A percentile compares a stretch with the other conserved stretches of the same genome.
Conservation (phyloP, 2,888 invertebrate genomes). For the Rhogogaster chlorosoma region DNA sequence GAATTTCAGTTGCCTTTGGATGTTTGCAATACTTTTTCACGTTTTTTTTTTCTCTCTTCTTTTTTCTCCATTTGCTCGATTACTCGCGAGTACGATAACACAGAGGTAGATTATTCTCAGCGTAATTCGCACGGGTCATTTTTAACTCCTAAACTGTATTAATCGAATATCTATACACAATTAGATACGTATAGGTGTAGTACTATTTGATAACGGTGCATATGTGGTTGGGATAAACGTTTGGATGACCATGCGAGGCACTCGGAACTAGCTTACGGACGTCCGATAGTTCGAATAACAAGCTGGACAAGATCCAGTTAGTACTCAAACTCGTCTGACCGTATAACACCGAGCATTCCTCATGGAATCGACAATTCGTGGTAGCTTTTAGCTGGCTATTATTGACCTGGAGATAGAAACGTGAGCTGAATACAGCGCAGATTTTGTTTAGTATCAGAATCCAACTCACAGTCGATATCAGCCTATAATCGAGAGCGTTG, state of each 20-base stretch:
- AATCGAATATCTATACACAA: not conserved
- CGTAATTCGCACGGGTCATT: not conserved
- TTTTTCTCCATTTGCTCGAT: not conserved
- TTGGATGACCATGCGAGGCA: not conserved
- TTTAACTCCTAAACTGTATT: not conserved
- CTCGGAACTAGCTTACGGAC: conserved; percentile 14
- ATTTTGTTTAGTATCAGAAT: conserved; percentile 34
- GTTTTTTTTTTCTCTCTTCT: not conserved
- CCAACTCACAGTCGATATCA: not conserved
- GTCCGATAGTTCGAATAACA: conserved; percentile 23
- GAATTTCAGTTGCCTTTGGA: not conserved
- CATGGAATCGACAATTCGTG: conserved; percentile 31
- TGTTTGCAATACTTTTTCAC: not conserved
- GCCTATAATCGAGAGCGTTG: not conserved
- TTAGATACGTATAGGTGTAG: not conserved
- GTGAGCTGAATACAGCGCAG: conserved; percentile 14
- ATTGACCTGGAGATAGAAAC: conserved; percentile 31
- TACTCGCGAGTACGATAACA: not conserved
- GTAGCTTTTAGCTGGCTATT: conserved; percentile 29
- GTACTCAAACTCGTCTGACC: conserved; percentile 31
- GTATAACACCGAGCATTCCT: conserved; percentile 14
- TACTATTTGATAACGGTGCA: too few species aligned
- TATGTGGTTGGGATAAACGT: conserved; percentile 2
- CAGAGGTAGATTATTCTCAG: not conserved
- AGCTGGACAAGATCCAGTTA: conserved; percentile 34